Conservation (phyloP, 1,140 invertebrate genomes). For the Hyles euphorbiae region DNA sequence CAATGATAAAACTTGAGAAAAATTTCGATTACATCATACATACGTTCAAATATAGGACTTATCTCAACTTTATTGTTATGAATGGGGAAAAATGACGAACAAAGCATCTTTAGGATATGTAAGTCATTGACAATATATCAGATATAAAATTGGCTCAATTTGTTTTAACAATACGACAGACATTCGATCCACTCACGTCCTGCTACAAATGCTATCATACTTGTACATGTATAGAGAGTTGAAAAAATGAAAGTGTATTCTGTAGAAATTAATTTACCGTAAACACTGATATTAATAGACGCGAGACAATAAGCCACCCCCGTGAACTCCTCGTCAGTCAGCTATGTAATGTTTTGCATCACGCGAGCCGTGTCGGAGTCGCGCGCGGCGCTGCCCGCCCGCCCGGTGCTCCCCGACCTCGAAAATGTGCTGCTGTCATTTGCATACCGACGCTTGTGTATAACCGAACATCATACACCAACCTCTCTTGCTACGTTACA, state of each 20-base stretch:
- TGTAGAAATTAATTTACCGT: conserved; percentile 53
- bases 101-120: no score
- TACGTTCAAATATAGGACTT: background rate
- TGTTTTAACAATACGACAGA: no score
- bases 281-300: conserved; percentile 66
- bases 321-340: conserved; percentile 42
- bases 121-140: no score
- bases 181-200: no score
- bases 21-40: conserved; percentile 30
- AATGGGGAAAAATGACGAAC: no score
- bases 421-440: conserved; percentile 29
- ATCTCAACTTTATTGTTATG: no score
- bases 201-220: no score
- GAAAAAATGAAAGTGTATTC: no score
- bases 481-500: background rate
- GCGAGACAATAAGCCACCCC: conserved; percentile 62
- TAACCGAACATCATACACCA: background rate
- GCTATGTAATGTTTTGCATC: conserved; percentile 53
- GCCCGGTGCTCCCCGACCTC: conserved; percentile 27
- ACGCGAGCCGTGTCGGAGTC: conserved; percentile 43
- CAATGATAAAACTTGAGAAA: conserved; percentile 60
- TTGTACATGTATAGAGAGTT: no score
- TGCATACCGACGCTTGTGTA: conserved; percentile 21
- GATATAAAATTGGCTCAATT: no score
- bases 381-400: conserved; percentile 29